phyloP scores from a whole-genome alignment of 2,113 vertebrate genomes.

The Lamprotornis superbus region DNA sequence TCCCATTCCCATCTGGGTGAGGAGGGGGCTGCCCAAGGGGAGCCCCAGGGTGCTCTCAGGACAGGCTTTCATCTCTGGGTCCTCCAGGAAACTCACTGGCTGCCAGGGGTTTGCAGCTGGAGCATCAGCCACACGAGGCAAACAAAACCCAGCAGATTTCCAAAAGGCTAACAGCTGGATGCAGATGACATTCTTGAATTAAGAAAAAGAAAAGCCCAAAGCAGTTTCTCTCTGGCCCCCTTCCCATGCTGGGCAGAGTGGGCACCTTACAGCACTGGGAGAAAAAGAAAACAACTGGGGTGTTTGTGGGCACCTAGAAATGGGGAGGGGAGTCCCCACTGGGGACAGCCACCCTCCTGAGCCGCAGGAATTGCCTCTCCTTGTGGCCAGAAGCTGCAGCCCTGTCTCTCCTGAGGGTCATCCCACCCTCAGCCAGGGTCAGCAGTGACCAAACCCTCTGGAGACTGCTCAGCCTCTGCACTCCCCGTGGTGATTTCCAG shows the following conservation, averaged over 20 bases:
- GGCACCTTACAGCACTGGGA: not conserved
- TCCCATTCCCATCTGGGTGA: rapidly evolving
- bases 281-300: not conserved
- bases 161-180: constrained; percentile 52
- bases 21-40: not conserved
- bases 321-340: not conserved
- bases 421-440: not conserved
- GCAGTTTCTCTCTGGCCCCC: not conserved
- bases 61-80: not conserved
- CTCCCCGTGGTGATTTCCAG: not conserved
- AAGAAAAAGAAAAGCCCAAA: not conserved
- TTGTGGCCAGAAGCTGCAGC: not conserved
- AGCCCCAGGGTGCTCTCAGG: not conserved
- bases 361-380: not conserved
- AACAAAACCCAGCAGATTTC: constrained; percentile 29
- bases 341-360: not conserved
- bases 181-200: constrained; percentile 23
- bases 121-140: not conserved
- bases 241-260: not conserved
- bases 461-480: not conserved
- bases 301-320: not conserved
- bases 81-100: not conserved
- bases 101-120: constrained; percentile 30
- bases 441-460: not conserved
- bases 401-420: not conserved